phyloP scores from a whole-genome alignment of 2,113 vertebrate genomes.

The Theropithecus gelada region DNA sequence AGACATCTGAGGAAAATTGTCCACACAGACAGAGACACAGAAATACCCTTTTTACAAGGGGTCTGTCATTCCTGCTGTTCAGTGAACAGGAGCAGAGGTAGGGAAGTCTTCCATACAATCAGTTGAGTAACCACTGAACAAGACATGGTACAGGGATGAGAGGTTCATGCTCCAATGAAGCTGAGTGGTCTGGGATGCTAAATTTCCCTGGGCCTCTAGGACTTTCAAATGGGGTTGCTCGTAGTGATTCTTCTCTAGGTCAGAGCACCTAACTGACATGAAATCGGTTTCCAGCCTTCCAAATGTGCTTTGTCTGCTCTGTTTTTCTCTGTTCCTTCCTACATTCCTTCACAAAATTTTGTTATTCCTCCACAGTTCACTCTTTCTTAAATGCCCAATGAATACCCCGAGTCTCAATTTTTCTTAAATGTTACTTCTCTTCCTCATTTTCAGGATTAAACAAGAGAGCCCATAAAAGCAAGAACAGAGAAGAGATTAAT shows the following conservation, averaged over 20 bases:
- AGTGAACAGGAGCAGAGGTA: background rate
- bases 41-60: background rate
- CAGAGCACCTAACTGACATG: background rate
- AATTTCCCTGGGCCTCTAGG: background rate
- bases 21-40: background rate
- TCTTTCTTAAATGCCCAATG: background rate
- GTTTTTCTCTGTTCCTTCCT: background rate
- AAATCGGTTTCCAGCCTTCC: background rate
- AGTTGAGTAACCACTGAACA: background rate
- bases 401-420: background rate
- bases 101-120: background rate
- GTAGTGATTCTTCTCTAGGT: background rate
- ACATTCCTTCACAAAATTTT: background rate
- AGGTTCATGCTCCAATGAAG: background rate
- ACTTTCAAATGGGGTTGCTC: background rate
- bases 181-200: background rate
- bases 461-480: background rate
- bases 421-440: background rate
- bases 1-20: background rate
- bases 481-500: background rate
- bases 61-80: background rate
- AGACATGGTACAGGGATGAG: accelerated
- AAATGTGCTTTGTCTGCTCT: background rate
- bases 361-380: background rate
- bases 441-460: conserved; percentile 42